Percentiles rank a stretch among this genome's conserved stretches.
Evolutionary conservation across 1,140 invertebrate genomes (phyloP).

Genomic region (Helicoverpa zea): DNA sequence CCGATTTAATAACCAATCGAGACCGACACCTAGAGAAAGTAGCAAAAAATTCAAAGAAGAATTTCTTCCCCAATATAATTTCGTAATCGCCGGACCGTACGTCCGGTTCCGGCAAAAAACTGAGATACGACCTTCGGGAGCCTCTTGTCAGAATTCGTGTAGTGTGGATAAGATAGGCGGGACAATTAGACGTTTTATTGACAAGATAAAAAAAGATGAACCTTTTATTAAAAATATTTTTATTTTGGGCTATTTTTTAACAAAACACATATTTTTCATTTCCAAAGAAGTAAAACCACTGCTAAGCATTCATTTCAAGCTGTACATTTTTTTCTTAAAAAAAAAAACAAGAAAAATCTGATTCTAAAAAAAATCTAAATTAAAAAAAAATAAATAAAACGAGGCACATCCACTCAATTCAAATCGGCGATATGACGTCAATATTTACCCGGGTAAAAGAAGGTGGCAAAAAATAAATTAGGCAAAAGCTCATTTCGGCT

Average conservation of each 20-base stretch:
- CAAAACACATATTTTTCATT: neutral
- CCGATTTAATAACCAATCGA: constrained; percentile 84
- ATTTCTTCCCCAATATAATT: constrained; percentile 82
- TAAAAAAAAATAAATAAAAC: constrained; percentile 22
- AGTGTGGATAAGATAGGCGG: constrained; percentile 65
- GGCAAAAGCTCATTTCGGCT: constrained; percentile 83
- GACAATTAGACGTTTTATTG: constrained; percentile 17
- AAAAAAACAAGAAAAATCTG: neutral
- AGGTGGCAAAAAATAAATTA: constrained; percentile 87
- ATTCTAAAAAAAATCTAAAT: neutral
- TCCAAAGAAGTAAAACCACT: too few relatives aligned
- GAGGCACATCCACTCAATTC: constrained; percentile 62
- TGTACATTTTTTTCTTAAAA: neutral
- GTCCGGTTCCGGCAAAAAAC: constrained; percentile 82
- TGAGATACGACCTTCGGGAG: constrained; percentile 70
- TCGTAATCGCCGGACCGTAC: constrained; percentile 82
- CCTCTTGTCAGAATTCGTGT: constrained; percentile 68
- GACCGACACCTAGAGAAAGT: constrained; percentile 67
- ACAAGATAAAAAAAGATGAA: neutral
- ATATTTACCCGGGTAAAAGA: constrained; percentile 84
- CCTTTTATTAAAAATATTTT: neutral
- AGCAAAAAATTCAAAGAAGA: constrained; percentile 70
- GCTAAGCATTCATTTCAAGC: neutral
- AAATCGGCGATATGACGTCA: constrained; percentile 66
- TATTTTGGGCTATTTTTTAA: too few relatives aligned